Evolutionary conservation across 2,888 invertebrate species (phyloP).

Genomic region (Nephrotoma guestfalica): DNA sequence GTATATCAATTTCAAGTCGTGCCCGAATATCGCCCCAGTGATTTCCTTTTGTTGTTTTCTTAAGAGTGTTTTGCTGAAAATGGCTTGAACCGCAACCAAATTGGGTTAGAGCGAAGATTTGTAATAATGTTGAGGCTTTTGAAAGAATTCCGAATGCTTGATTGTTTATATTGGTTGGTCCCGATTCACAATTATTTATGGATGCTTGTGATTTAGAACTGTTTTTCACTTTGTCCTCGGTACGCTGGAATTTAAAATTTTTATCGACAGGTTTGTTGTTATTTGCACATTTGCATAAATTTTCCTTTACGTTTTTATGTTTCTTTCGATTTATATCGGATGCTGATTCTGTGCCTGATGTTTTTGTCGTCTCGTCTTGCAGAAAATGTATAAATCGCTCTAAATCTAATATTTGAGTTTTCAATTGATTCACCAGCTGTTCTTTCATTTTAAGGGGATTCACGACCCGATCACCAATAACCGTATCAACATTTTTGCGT

Average conservation of each 20-base stretch:
- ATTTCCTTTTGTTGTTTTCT: constrained; percentile 69
- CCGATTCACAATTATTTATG: not conserved
- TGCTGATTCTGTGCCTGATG: constrained; percentile 10
- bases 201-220: not conserved
- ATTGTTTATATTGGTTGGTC: constrained; percentile 18
- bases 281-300: not conserved
- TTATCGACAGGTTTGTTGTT: not conserved
- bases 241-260: not conserved
- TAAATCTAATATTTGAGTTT: constrained; percentile 92
- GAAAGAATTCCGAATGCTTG: constrained; percentile 48
- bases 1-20: constrained; percentile 54
- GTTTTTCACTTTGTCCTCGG: not conserved
- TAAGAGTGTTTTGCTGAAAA: constrained; percentile 65
- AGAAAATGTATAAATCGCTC: constrained; percentile 93
- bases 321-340: not conserved
- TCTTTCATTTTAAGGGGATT: constrained; percentile 93
- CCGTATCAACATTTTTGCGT: constrained; percentile 76
- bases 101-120: constrained; percentile 85
- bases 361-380: constrained; percentile 56
- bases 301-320: not conserved
- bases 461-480: constrained; percentile 70
- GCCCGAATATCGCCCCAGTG: constrained; percentile 96
- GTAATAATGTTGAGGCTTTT: constrained; percentile 75
- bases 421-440: constrained; percentile 85
- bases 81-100: constrained; percentile 64